Evolutionary conservation across 2,888 invertebrate genomes (phyloP).

Genomic region (Drosophila barbarae): DNA sequence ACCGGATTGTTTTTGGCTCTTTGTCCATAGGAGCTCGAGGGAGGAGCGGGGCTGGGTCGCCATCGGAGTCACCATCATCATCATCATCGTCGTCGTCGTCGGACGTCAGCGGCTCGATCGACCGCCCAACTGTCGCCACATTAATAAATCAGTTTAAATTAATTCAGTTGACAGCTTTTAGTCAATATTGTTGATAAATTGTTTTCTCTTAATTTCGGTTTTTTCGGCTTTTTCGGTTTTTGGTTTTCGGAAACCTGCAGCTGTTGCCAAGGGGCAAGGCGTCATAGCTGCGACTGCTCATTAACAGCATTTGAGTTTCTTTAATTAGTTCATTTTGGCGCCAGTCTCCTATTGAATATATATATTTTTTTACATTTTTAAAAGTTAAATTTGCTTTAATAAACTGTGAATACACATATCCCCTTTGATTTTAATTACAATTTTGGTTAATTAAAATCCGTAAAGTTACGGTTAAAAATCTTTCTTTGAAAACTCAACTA

Average conservation of each 20-base stretch:
- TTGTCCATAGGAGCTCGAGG: constrained; percentile 5
- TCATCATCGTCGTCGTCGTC: not conserved
- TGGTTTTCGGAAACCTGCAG: constrained; percentile 20
- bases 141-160: constrained; percentile 67
- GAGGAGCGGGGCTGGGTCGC: not conserved
- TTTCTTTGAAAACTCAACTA: not conserved
- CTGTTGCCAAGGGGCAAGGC: constrained; percentile 28
- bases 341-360: not conserved
- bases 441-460: not conserved
- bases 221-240: not conserved
- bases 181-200: constrained; percentile 40
- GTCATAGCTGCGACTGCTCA: constrained; percentile 10
- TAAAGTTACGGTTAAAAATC: too few species aligned
- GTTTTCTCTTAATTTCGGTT: constrained; percentile 28
- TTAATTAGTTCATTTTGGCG: constrained; percentile 22
- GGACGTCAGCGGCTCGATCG: constrained; percentile 47
- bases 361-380: too few species aligned
- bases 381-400: not conserved
- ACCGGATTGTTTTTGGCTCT: constrained; percentile 53
- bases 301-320: constrained; percentile 18
- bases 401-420: not conserved
- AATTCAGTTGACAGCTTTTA: constrained; percentile 49
- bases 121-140: constrained; percentile 51
- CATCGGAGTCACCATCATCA: constrained; percentile 10
- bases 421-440: not conserved